Conservation (phyloP, 2,797 vertebrate species). For the Gymnothorax javanicus region DNA sequence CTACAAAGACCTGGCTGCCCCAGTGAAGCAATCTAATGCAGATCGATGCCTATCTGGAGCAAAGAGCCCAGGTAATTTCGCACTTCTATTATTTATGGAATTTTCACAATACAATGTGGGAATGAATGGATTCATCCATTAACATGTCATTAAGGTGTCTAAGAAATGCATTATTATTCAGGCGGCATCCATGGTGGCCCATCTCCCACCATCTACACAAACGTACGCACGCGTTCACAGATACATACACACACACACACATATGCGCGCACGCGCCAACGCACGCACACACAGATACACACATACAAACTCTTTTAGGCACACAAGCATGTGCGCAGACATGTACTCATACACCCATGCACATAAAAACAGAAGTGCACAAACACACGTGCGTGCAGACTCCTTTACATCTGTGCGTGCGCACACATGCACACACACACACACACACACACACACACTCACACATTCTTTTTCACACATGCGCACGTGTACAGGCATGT, state of each 20-base stretch:
- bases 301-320: neutral
- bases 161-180: neutral
- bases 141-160: conserved; percentile 1
- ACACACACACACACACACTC: neutral
- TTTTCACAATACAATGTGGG: neutral
- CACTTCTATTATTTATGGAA: neutral
- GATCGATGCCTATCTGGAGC: neutral
- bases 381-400: neutral
- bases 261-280: too few relatives aligned
- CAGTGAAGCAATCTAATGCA: too few relatives aligned
- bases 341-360: neutral
- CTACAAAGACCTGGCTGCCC: neutral
- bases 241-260: neutral
- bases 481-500: too few relatives aligned
- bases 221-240: neutral
- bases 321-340: neutral
- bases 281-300: neutral
- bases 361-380: too few relatives aligned
- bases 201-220: neutral
- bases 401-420: neutral
- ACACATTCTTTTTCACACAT: too few relatives aligned
- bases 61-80: neutral
- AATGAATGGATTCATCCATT: conserved; percentile 12
- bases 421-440: neutral
- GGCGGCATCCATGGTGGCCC: neutral